phyloP scores from a whole-genome alignment of 35 echinoderm and acorn worm species.

The Anneissia japonica region DNA sequence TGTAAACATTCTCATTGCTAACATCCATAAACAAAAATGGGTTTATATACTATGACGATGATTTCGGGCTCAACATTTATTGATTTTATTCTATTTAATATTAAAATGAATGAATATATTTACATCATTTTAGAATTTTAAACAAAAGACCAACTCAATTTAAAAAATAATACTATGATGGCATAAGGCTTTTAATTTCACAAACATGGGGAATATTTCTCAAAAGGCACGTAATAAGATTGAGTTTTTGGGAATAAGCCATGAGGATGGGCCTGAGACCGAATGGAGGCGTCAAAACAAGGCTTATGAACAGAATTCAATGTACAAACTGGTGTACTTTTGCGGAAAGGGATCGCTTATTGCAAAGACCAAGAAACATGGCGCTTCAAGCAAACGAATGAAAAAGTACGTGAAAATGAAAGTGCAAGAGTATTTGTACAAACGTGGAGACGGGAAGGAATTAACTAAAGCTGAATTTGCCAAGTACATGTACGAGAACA shows the following conservation, averaged over 20 bases:
- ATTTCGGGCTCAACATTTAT: too few species aligned
- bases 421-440: slow-evolving; percentile 43
- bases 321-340: slow-evolving; percentile 66
- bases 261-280: slow-evolving; percentile 25
- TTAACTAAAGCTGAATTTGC: slow-evolving; percentile 39
- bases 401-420: slow-evolving; percentile 3
- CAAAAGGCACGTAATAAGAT: background rate
- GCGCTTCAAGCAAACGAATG: slow-evolving; percentile 17
- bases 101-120: too few species aligned
- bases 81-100: too few species aligned
- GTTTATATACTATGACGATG: too few species aligned
- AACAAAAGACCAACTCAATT: too few species aligned
- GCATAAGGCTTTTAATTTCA: too few species aligned
- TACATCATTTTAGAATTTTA: too few species aligned
- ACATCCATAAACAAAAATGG: too few species aligned
- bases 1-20: too few species aligned
- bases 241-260: background rate
- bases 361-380: background rate
- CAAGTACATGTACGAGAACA: slow-evolving; percentile 18
- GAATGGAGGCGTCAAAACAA: slow-evolving; percentile 71
- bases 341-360: slow-evolving; percentile 46
- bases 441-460: slow-evolving; percentile 25
- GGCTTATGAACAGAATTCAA: slow-evolving; percentile 39
- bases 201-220: background rate
- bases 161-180: too few species aligned